Base-by-base conservation (phyloP, 1,140 invertebrate genomes). In the Conus ventricosus region DNA sequence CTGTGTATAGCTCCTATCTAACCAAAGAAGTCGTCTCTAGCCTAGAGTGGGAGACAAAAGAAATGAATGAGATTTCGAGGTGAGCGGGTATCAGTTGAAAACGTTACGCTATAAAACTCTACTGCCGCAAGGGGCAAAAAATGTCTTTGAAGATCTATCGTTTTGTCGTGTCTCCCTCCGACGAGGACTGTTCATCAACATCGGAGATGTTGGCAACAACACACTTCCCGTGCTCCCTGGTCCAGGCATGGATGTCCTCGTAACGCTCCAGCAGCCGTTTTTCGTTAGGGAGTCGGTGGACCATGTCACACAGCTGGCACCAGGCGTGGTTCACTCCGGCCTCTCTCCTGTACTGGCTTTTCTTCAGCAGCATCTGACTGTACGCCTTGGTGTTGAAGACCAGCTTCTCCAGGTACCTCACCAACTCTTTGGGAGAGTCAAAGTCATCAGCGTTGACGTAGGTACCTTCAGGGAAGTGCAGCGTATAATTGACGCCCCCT, bases 401-500 rank as follows among this genome's bases (percentile, higher is more conserved):
- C 76, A 89, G 55, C 17, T 87, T 53, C 51, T 67, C 78, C 76
- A 89, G 81, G 60, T 71, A 54, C 11, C 53, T 57, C 11, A 53
- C 88, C 76, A 89, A 54, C 23, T 82, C 85, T 71, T 78, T 71
- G 5, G 88, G 71, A 5, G 57, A 71, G 23, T 27, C 27, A 23
- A 87, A 86, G 63, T 53, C 20, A 53, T 76, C 84, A 4, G 85
- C 84, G 60, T 89, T 55, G n/a, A 89, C 39, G 83, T 67, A 89
- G 0, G 97, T 97, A 87, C 94, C 91, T 0, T 96, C 95, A 0
- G 97, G 97, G 25, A 97, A 95, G 23, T 96, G 90, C 91, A 90
- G 94, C 54, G 94, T 93, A 93, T 96, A 97, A 92, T 96, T 96
- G 11, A 91, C 90, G 25, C 96, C 96, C 0, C 96, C 96, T 92